Base-by-base conservation (phyloP, 2,888 invertebrate species). In the Endotricha flammealis region DNA sequence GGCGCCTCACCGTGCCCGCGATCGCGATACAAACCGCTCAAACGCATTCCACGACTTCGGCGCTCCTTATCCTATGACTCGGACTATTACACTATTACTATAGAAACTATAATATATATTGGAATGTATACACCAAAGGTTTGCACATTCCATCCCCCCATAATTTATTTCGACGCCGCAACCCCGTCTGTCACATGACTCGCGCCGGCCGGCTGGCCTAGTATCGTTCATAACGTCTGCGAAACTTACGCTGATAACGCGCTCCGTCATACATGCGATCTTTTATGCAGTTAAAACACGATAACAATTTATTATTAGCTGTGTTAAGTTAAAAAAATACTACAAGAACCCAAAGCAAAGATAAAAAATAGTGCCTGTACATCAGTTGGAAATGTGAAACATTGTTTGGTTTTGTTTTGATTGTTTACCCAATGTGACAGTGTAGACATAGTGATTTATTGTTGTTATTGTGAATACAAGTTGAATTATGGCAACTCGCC, bases 401-500 rank as follows among this genome's bases (percentile, higher is more conserved):
- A 52, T 43, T 41, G 36, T 42, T 50, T 50, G 42, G 16, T 35
- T 46, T 45, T 16, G 6, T 4, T 16, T 44, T 37, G 36, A 54
- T 50, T 44, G 48, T 48, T 54, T 52, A 52, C 49, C 50, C 50
- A 54, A 63, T 67, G 64, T 59, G 55, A 57, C 47, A 53, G 60
- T 64, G 59, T 45, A 62, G 48, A 53, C 45, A 51, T 39, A 58
- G 66, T 67, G 67, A 55, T 62, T 41, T 55, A 50, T 57, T 53
- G 39, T 47, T 59, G 48, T 63, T 64, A 42, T 67, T 64, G 69
- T 76, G 67, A 57, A 42, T 57, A 41, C 51, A 64, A 64, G 61
- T 71, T 49, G n/a, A 79, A 68, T 64, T 20, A 85, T 85, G 86
- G 85, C 85, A 70, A 73, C 75, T 39, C 69, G 75, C 41, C 61